Evolutionary conservation across 2,888 invertebrate genomes (phyloP).

Genomic region (Schrankia costaestrigalis): DNA sequence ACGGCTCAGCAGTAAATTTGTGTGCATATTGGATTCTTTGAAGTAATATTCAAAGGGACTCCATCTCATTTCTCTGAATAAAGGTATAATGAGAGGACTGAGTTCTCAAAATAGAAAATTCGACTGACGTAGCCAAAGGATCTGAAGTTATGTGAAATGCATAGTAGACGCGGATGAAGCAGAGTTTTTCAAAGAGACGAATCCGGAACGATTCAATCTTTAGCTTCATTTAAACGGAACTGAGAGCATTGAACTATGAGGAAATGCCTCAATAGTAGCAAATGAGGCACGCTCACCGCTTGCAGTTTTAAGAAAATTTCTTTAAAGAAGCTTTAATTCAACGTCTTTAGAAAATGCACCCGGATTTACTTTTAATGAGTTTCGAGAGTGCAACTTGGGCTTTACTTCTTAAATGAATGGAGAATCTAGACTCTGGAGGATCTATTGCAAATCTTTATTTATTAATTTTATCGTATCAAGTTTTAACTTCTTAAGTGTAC

Average conservation of each 20-base stretch:
- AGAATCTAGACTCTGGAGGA: conserved; percentile 43
- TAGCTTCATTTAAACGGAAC: conserved; percentile 58
- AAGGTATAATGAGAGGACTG: conserved; percentile 7
- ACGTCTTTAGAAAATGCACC: conserved; percentile 75
- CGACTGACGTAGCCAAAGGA: conserved; percentile 16
- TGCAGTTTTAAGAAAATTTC: conserved; percentile 72
- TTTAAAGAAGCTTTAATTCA: conserved; percentile 72
- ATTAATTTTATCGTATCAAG: conserved; percentile 34
- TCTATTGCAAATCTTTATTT: conserved; percentile 42
- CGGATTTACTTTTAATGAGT: conserved; percentile 80
- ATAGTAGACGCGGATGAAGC: conserved; percentile 27
- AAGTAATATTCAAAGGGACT: too few relatives aligned
- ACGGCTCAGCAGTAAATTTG: too few relatives aligned
- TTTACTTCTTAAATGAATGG: conserved; percentile 72
- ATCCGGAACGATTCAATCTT: conserved; percentile 53
- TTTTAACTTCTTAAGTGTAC: conserved; percentile 1
- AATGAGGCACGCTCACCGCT: conserved; percentile 71
- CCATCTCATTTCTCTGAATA: conserved; percentile 2
- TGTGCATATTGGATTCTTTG: too few relatives aligned
- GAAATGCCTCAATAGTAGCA: conserved; percentile 70
- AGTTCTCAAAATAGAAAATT: conserved; percentile 11
- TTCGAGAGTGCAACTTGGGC: conserved; percentile 70
- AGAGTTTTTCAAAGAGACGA: conserved; percentile 42
- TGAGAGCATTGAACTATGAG: conserved; percentile 55
- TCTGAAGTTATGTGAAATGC: conserved; percentile 28